Evolutionary conservation across 2,797 vertebrate species (phyloP).

Genomic region (Acipenser ruthenus): DNA sequence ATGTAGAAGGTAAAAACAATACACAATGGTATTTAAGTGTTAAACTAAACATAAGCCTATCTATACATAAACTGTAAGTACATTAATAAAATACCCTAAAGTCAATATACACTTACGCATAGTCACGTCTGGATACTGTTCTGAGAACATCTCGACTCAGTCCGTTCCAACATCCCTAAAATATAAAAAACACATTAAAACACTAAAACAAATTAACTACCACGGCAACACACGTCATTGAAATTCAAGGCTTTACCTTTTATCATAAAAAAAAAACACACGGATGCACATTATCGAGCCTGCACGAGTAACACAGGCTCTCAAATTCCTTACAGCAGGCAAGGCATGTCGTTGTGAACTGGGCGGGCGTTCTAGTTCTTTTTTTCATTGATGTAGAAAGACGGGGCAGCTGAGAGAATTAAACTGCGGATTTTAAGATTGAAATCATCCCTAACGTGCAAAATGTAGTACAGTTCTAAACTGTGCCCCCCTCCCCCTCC

Average conservation of each 20-base stretch:
- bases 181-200: conserved; percentile 14
- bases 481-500: too few species aligned
- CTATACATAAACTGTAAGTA: too few species aligned
- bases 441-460: too few species aligned
- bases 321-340: not conserved
- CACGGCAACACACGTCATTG: not conserved
- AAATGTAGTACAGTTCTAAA: too few species aligned
- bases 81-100: too few species aligned
- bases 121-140: conserved; percentile 67
- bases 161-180: conserved; percentile 72
- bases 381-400: too few species aligned
- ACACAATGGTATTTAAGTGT: too few species aligned
- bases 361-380: too few species aligned
- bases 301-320: not conserved
- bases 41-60: too few species aligned
- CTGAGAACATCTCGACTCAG: conserved; percentile 67
- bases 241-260: not conserved
- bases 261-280: not conserved
- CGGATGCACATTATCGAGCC: not conserved
- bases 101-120: conserved; percentile 71
- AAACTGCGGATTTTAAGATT: too few species aligned
- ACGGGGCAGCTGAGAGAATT: too few species aligned
- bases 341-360: not conserved
- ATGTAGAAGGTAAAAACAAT: too few species aligned
- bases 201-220: not conserved